Conservation (phyloP, 2,113 vertebrate genomes). For the Piliocolobus tephrosceles region DNA sequence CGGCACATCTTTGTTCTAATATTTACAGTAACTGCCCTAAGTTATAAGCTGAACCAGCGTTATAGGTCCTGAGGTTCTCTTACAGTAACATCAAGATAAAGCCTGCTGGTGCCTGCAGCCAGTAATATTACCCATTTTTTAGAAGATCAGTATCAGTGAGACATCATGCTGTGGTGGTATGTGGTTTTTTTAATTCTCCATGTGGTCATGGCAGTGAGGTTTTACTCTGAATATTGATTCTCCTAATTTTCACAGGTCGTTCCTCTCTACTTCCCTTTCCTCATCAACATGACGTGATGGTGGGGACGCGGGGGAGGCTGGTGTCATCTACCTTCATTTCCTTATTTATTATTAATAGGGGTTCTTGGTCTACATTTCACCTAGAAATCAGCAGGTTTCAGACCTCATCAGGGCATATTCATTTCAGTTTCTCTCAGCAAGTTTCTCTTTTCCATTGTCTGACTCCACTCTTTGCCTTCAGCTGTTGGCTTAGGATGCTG, state of each 20-base stretch:
- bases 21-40: not conserved
- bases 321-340: not conserved
- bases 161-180: not conserved
- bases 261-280: not conserved
- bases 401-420: not conserved
- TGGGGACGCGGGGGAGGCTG: not conserved
- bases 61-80: not conserved
- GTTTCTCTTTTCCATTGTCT: not conserved
- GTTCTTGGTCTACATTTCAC: not conserved
- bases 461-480: not conserved
- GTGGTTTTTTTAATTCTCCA: not conserved
- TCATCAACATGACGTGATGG: not conserved
- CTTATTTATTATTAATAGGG: constrained; percentile 18
- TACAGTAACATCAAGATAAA: constrained; percentile 34
- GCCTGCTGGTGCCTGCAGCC: not conserved
- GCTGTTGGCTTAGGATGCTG: not conserved
- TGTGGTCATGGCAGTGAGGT: not conserved
- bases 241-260: not conserved
- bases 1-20: not conserved
- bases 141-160: not conserved
- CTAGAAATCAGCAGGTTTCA: constrained; percentile 17
- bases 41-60: not conserved
- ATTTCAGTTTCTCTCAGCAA: not conserved
- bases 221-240: not conserved
- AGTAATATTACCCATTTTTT: not conserved